These are phyloP conservation scores for Antennarius maculatus DNA, from an alignment of 2,797 vertebrate genomes.

Conservation along the genomic window DNA sequence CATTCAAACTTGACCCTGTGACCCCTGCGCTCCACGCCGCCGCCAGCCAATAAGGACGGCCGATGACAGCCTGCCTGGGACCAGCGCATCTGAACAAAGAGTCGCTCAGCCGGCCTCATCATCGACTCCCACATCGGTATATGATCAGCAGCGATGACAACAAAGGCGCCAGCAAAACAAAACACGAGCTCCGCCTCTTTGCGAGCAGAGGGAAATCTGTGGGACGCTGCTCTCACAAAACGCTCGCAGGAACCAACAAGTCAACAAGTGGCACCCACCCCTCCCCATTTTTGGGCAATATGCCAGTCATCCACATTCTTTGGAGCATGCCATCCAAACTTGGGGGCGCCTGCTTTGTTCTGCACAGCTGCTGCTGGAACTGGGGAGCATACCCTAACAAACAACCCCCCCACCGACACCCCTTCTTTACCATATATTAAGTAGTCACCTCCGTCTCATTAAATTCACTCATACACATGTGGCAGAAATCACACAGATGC, in stretches of 20 bases:
- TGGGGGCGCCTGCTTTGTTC: conserved; percentile 66
- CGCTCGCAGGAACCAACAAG: conserved; percentile 58
- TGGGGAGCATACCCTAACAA: conserved; percentile 43
- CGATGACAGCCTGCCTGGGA: conserved; percentile 33
- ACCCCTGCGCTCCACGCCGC: conserved; percentile 41
- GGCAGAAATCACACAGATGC: conserved; percentile 24
- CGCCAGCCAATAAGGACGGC: conserved; percentile 50
- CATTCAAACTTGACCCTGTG: conserved; percentile 40
- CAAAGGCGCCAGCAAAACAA: conserved; percentile 43
- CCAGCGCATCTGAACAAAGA: conserved; percentile 66
- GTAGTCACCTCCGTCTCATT: conserved; percentile 48
- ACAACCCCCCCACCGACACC: conserved; percentile 24
- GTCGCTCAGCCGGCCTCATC: conserved; percentile 51
- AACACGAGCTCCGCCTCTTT: conserved; percentile 50
- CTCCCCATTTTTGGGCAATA: conserved; percentile 65
- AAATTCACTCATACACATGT: conserved; percentile 44
- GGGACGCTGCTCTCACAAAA: conserved; percentile 26
- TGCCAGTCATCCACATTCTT: conserved; percentile 77
- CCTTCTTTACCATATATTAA: conserved; percentile 53
- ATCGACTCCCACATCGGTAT: conserved; percentile 45
- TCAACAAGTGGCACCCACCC: conserved; percentile 80
- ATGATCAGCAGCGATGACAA: conserved; percentile 42
- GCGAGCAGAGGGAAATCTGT: conserved; percentile 31
- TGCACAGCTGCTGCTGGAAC: conserved; percentile 68
- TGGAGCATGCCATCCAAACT: conserved; percentile 68